Evolutionary conservation across 2,797 vertebrate species (phyloP).

Genomic region (Lithobates pipiens): DNA sequence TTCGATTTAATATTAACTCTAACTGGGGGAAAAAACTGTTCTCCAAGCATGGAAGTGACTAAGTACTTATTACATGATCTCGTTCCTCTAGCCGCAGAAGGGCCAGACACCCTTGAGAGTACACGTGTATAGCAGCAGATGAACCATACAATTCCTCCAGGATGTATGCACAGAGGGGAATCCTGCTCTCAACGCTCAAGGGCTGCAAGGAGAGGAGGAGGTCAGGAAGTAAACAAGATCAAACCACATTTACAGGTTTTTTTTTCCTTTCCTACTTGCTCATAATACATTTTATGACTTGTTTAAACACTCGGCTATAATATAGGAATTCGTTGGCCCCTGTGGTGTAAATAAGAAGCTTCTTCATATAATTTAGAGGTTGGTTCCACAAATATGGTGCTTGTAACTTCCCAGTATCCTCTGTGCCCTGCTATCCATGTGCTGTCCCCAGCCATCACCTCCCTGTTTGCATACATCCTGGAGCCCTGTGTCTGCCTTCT

Average conservation of each 20-base stretch:
- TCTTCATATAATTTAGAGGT: conserved; percentile 32
- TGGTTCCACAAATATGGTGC: conserved; percentile 21
- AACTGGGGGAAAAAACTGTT: not conserved
- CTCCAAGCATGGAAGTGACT: not conserved
- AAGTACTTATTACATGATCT: not conserved
- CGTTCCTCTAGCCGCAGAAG: not conserved
- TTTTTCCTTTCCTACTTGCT: conserved; percentile 19
- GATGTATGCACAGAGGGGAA: conserved; percentile 57
- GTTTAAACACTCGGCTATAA: conserved; percentile 30
- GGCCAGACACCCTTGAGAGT: not conserved
- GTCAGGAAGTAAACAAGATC: conserved; percentile 31
- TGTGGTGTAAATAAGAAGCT: conserved; percentile 8
- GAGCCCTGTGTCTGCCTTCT: conserved; percentile 22
- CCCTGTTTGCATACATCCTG: conserved; percentile 61
- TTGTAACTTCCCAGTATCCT: conserved; percentile 39
- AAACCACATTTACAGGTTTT: conserved; percentile 37
- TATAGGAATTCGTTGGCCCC: conserved; percentile 13
- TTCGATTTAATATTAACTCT: not conserved
- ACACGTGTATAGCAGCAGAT: conserved; percentile 34
- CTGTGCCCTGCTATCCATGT: conserved; percentile 53
- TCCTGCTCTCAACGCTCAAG: conserved; percentile 49
- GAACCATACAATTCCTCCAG: conserved; percentile 48
- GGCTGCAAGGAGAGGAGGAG: conserved; percentile 27
- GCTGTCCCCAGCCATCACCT: conserved; percentile 38
- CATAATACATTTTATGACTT: conserved; percentile 42